phyloP scores from a whole-genome alignment of 2,797 vertebrate genomes.

The Sebastes nivosus region DNA sequence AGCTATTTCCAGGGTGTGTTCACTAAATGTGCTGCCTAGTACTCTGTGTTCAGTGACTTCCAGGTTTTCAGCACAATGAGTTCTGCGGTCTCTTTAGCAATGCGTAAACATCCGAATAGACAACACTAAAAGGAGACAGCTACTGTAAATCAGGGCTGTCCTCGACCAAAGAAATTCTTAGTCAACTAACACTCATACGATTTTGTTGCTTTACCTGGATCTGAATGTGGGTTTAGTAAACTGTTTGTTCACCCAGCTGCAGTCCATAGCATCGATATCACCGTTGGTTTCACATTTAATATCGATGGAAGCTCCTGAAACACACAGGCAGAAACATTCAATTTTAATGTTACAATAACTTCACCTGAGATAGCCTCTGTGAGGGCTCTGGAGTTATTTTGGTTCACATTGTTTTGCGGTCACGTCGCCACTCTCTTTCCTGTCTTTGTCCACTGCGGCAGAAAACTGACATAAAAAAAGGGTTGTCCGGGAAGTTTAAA shows the following conservation, averaged over 20 bases:
- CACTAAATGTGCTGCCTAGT: not conserved
- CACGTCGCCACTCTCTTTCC: constrained; percentile 11
- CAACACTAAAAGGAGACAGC: not conserved
- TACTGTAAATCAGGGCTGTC: not conserved
- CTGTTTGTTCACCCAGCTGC: constrained; percentile 85
- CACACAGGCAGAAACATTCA: not conserved
- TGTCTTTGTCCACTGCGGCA: constrained; percentile 34
- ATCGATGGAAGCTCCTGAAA: constrained; percentile 70
- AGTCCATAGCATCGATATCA: constrained; percentile 87
- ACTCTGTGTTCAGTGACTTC: not conserved
- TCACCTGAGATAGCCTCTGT: not conserved
- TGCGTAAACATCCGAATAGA: not conserved
- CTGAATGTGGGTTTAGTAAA: constrained; percentile 63
- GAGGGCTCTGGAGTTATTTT: not conserved
- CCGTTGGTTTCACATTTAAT: constrained; percentile 89
- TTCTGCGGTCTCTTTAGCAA: not conserved
- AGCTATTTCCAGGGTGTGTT: constrained; percentile 19
- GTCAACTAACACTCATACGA: not conserved
- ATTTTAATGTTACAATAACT: not conserved
- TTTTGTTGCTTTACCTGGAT: constrained; percentile 66
- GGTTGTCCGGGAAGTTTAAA: not conserved
- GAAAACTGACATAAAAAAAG: not conserved
- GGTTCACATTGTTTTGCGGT: constrained; percentile 1
- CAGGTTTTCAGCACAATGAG: not conserved
- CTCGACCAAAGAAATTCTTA: not conserved